Evolutionary conservation across 2,888 invertebrate species (phyloP), one percentile per base, ranked within the genome.

Genomic region (Chromoteleia sp.): DNA sequence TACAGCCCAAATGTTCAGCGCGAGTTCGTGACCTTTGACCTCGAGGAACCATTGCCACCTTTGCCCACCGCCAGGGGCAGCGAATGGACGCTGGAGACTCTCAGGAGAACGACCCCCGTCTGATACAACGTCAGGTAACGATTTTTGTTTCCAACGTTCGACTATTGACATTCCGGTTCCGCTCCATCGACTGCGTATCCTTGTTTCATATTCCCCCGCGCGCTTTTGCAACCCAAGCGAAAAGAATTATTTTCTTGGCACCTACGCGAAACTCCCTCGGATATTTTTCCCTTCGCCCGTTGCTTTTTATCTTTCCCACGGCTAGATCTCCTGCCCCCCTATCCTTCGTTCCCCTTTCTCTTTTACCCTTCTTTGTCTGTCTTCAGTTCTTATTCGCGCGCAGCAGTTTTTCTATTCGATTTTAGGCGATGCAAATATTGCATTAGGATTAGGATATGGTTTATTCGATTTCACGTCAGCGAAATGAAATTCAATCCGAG

Each of bases 11-110:
- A 92, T 80, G 88, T 92, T 76, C 93, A 92, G 48, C 95, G 95
- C 84, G 95, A 95, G 86, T 93, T 95, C 88, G 95, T 95, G 50
- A 95, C 95, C 8, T 95, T 95, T 88, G 95, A 95, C 86, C 92
- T 94, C 68, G 95, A 94, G 36, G 93, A 93, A 50, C 92, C 93
- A 19, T 85, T 93, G 84, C 92, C 93, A 52, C 88, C 92, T 19
- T 85, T 88, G 17, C 90, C 90, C 1, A 89, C 89, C 2, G 92
- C 56, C 81, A 93, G 67, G 91, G 93, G 84, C 91, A 92, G 89
- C 92, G 94, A 87, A 92, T 91, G 89, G 91, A 87, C 88, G 63
- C 88, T 89, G 71, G 92, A 92, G 81, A 88, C 92, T 7, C 86
- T 92, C 33, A 89, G 92, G 82, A 89, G 92, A 81, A 92, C 92